A percentile compares a stretch with the other conserved stretches of the same genome.
Conservation (phyloP, 2,113 vertebrate species). For the Dissostichus mawsoni region DNA sequence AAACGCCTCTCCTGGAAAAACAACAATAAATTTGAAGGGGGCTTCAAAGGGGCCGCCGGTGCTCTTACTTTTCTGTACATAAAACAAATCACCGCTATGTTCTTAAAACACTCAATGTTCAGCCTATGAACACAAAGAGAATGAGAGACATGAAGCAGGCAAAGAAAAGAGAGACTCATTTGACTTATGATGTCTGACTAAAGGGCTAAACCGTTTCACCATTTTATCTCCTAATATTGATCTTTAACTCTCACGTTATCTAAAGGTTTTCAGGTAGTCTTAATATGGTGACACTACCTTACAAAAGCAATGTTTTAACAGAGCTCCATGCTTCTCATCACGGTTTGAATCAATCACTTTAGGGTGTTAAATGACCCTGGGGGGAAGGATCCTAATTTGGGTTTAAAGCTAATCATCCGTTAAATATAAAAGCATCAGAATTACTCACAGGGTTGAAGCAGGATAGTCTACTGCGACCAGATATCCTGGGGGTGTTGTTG, state of each 20-base stretch:
- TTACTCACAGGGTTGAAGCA: constrained; percentile 12
- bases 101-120: constrained; percentile 65
- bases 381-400: background rate
- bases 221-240: constrained; percentile 6
- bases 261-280: constrained; percentile 26
- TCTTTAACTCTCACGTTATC: background rate
- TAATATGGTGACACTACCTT: constrained; percentile 45
- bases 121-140: constrained; percentile 52
- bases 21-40: constrained; percentile 77
- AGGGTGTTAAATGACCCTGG: background rate
- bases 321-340: constrained; percentile 9
- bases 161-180: constrained; percentile 42
- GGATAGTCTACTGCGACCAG: constrained; percentile 11
- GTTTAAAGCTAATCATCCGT: constrained; percentile 14
- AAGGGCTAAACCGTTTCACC: constrained; percentile 29
- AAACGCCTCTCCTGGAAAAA: constrained; percentile 72
- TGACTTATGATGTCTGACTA: constrained; percentile 55
- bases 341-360: constrained; percentile 8
- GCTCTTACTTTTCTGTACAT: constrained; percentile 66
- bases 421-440: constrained; percentile 4
- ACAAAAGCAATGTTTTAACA: constrained; percentile 4
- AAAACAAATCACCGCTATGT: constrained; percentile 73
- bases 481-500: constrained; percentile 29
- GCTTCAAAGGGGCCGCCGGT: constrained; percentile 74
- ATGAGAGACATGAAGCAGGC: constrained; percentile 36